phyloP scores from a whole-genome alignment of 2,797 vertebrate genomes.

The Acanthis flammea region DNA sequence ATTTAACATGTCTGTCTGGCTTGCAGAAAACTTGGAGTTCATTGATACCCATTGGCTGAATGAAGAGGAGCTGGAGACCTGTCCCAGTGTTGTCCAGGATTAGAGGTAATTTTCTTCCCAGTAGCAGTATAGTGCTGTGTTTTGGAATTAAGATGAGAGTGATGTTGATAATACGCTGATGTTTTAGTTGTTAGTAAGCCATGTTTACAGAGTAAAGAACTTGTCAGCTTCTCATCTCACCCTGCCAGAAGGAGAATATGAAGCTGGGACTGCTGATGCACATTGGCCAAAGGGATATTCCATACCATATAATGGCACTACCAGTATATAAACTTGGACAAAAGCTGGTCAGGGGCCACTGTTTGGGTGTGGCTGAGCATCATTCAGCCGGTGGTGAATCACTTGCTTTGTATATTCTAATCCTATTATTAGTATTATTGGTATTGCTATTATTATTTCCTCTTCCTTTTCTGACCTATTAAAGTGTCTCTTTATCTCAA shows the following conservation, averaged over 20 bases:
- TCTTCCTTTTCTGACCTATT: background rate
- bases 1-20: background rate
- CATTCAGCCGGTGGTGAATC: background rate
- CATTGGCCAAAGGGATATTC: background rate
- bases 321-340: background rate
- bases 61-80: background rate
- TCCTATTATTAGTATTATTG: background rate
- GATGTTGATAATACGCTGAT: background rate
- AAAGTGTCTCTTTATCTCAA: background rate
- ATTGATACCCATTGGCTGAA: background rate
- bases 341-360: fast-evolving
- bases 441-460: background rate
- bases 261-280: too few relatives aligned
- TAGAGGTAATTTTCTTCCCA: background rate
- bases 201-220: background rate
- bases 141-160: background rate
- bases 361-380: background rate
- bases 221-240: background rate
- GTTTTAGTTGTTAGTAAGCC: background rate
- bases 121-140: background rate
- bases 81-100: background rate
- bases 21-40: background rate
- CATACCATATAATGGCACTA: background rate
- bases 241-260: background rate
- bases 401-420: background rate